Conservation (phyloP, 2,888 invertebrate species). For the Drosophila fulvimacula region DNA sequence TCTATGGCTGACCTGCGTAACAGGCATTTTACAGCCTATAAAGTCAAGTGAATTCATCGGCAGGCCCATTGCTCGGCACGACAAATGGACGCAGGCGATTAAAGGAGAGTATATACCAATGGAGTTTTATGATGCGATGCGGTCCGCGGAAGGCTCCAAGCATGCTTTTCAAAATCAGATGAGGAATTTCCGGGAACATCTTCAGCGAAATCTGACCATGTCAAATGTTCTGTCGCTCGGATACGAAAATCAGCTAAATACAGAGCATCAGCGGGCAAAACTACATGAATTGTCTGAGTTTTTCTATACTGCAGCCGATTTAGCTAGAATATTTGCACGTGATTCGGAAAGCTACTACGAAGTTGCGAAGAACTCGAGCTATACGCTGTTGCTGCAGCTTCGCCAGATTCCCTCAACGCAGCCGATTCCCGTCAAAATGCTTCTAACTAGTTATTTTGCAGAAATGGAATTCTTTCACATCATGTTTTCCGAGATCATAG, state of each 20-base stretch:
- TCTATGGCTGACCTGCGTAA: slow-evolving; percentile 17
- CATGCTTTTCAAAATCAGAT: slow-evolving; percentile 66
- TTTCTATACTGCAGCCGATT: slow-evolving; percentile 61
- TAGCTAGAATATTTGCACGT: slow-evolving; percentile 61
- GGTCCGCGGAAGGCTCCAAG: slow-evolving; percentile 67
- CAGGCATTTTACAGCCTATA: neutral
- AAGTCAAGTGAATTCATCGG: slow-evolving; percentile 4
- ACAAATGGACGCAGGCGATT: slow-evolving; percentile 28
- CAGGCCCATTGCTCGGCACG: neutral
- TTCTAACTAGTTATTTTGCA: slow-evolving; percentile 77
- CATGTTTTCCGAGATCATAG: slow-evolving; percentile 75
- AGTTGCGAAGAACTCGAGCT: slow-evolving; percentile 75
- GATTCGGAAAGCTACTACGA: slow-evolving; percentile 67
- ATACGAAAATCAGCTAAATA: slow-evolving; percentile 34
- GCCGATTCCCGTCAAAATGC: slow-evolving; percentile 64
- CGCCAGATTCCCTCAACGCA: slow-evolving; percentile 74
- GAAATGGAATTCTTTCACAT: slow-evolving; percentile 83
- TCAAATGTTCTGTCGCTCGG: slow-evolving; percentile 58
- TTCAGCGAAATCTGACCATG: slow-evolving; percentile 76
- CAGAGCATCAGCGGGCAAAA: slow-evolving; percentile 43
- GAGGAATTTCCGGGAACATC: slow-evolving; percentile 71
- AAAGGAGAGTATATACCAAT: slow-evolving; percentile 73
- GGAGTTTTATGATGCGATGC: slow-evolving; percentile 67
- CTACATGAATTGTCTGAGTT: slow-evolving; percentile 65
- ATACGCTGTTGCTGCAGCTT: slow-evolving; percentile 68